Base-by-base conservation (phyloP, 53 echinoderm and acorn worm genomes). In the Pentamera pediparva region DNA sequence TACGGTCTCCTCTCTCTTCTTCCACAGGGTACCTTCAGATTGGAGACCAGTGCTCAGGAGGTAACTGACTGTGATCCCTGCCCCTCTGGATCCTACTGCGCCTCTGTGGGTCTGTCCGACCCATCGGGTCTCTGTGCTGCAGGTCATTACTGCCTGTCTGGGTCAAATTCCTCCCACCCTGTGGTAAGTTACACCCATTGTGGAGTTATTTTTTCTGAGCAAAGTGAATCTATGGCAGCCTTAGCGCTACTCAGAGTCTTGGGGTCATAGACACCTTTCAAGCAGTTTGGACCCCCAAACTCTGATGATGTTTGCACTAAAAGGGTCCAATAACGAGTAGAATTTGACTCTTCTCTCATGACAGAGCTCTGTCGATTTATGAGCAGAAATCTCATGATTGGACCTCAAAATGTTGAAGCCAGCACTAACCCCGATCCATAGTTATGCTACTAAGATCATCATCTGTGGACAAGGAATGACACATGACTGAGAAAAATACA, bases 81-180 rank as follows among this genome's bases (percentile, higher is more conserved):
- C 45, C 51, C 87, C 1, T 71, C 90, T 7, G 96, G 96, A 15
- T 76, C 58, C 32, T 88, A 35, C 71, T 95, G 96, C 30, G 79
- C 76, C 22, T 74, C 81, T 13, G 84, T 81, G 0, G 96, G 91
- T 17, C 62, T 95, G 24, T n/a, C 21, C 0, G 55, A 67, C 2
- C 48, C 56, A 19, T 82, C 82, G 45, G 96, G 88, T 18, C 79
- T 48, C 36, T 95, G 96, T 61, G 81, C 88, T 2, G 85, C 88
- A 0, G 96, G 96, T 26, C 90, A 91, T 54, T 95, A 88, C 78
- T 95, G 96, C 63, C 54, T 83, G 0, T 81, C 85, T 5, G 96
- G 91, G 0, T 75, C 96, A 57, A 80, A 91, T 78, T 86, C 79
- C 11, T 85, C 96, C 17, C 87, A 82, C 63, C 85, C 96, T 28